phyloP scores from a whole-genome alignment of 2,797 vertebrate genomes.

The Sebastes nivosus region DNA sequence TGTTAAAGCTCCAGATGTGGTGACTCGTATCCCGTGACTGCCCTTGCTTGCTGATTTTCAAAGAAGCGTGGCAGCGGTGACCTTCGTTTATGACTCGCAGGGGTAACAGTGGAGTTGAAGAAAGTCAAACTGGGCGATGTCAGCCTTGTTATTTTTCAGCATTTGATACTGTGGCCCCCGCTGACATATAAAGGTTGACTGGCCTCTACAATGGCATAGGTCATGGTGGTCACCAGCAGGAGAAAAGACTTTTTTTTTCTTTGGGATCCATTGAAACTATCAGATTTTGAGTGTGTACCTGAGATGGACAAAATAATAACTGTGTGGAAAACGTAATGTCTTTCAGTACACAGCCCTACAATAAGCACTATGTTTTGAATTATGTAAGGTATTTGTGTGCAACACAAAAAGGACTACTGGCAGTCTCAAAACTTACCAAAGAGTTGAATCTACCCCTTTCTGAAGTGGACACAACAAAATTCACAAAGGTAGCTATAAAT shows the following conservation, averaged over 20 bases:
- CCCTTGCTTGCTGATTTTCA: constrained; percentile 60
- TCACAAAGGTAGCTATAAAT: neutral
- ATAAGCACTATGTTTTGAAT: neutral
- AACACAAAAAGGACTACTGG: neutral
- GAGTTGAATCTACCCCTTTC: neutral
- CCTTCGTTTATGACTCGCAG: constrained; percentile 70
- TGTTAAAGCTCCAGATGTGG: neutral
- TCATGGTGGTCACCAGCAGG: constrained; percentile 86
- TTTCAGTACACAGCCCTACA: neutral
- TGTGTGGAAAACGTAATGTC: neutral
- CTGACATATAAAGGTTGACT: constrained; percentile 87
- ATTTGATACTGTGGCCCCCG: constrained; percentile 89
- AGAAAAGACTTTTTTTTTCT: neutral
- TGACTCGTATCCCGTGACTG: constrained; percentile 73
- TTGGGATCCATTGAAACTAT: neutral
- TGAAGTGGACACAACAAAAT: neutral
- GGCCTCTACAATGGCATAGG: constrained; percentile 88
- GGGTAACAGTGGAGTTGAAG: constrained; percentile 88
- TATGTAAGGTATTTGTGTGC: neutral
- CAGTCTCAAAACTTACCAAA: neutral
- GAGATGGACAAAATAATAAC: neutral
- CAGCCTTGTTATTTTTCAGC: constrained; percentile 88
- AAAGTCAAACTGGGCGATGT: constrained; percentile 90
- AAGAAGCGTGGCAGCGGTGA: constrained; percentile 75
- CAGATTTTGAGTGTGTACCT: neutral